A percentile compares a stretch with the other conserved stretches of the same genome.
These are phyloP conservation scores for Azorinus chamasolen DNA, from an alignment of 2,888 invertebrate species.

Conservation along the genomic window DNA sequence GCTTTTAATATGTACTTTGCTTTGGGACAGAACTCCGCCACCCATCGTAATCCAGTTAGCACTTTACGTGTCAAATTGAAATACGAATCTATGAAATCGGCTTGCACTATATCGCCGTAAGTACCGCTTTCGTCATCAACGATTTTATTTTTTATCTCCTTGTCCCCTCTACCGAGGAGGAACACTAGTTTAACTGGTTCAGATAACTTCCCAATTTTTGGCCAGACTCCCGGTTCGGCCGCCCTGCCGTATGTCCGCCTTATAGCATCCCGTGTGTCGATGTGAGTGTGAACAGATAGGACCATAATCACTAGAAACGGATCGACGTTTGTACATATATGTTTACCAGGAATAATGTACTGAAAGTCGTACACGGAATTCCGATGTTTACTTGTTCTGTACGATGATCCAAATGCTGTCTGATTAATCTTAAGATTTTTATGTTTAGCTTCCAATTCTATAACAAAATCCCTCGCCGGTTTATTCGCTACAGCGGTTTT, in stretches of 20 bases:
- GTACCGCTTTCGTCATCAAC: slow-evolving; percentile 54
- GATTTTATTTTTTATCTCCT: slow-evolving; percentile 31
- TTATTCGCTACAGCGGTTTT: too few relatives aligned
- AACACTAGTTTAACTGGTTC: slow-evolving; percentile 65
- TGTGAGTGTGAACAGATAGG: slow-evolving; percentile 64
- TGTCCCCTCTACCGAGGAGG: slow-evolving; percentile 59
- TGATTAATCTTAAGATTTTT: too few relatives aligned
- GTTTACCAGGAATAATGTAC: slow-evolving; percentile 1
- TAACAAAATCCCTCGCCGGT: too few relatives aligned
- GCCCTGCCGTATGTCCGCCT: slow-evolving; percentile 73
- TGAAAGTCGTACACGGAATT: slow-evolving; percentile 13
- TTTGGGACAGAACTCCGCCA: slow-evolving; percentile 54
- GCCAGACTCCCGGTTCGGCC: slow-evolving; percentile 67
- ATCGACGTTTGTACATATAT: slow-evolving; percentile 3
- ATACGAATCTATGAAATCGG: slow-evolving; percentile 66
- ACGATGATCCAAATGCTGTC: too few relatives aligned
- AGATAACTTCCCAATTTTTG: slow-evolving; percentile 28
- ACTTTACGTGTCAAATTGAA: slow-evolving; percentile 66
- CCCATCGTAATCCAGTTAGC: slow-evolving; percentile 67
- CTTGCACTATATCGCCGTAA: slow-evolving; percentile 66
- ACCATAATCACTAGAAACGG: slow-evolving; percentile 70
- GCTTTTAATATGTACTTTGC: slow-evolving; percentile 67
- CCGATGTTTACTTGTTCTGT: neutral
- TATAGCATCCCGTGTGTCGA: slow-evolving; percentile 65
- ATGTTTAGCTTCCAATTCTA: too few relatives aligned